Evolutionary conservation across 35 echinoderm and acorn worm genomes (phyloP).

Genomic region (Ophiothrix spiculata): DNA sequence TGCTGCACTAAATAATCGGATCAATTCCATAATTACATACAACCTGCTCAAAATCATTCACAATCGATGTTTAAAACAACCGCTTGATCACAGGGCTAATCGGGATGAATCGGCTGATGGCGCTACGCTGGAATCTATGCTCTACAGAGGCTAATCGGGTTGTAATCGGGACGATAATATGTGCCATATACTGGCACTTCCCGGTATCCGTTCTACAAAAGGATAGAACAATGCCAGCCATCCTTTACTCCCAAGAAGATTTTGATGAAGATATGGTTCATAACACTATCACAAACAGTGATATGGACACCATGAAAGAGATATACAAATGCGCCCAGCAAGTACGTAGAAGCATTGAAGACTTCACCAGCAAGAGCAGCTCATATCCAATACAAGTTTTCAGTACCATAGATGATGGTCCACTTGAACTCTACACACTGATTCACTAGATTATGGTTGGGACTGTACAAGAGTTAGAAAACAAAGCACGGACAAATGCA

Average conservation of each 20-base stretch:
- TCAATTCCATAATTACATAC: no score
- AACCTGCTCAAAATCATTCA: no score
- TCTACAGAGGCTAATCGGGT: no score
- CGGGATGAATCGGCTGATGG: no score
- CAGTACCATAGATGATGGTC: conserved; percentile 39
- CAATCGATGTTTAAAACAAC: no score
- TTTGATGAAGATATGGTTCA: conserved; percentile 31
- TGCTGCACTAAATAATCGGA: no score
- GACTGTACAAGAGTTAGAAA: conserved; percentile 35
- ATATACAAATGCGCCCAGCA: conserved; percentile 23
- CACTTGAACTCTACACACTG: conserved; percentile 37
- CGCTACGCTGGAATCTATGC: no score
- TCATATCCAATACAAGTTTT: conserved; percentile 21
- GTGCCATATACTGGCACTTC: no score
- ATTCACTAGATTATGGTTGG: conserved; percentile 43
- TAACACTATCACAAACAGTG: conserved; percentile 33
- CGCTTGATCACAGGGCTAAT: no score
- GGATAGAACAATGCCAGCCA: conserved; percentile 32
- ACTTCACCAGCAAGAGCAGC: conserved; percentile 30
- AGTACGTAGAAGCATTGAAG: conserved; percentile 31
- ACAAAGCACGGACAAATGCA: conserved; percentile 25
- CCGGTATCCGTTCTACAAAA: conserved; percentile 26
- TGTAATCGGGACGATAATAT: no score
- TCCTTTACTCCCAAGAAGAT: conserved; percentile 40
- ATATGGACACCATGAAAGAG: conserved; percentile 20